phyloP scores from a whole-genome alignment of 2,888 invertebrate species.

The Luffia ferchaultella region DNA sequence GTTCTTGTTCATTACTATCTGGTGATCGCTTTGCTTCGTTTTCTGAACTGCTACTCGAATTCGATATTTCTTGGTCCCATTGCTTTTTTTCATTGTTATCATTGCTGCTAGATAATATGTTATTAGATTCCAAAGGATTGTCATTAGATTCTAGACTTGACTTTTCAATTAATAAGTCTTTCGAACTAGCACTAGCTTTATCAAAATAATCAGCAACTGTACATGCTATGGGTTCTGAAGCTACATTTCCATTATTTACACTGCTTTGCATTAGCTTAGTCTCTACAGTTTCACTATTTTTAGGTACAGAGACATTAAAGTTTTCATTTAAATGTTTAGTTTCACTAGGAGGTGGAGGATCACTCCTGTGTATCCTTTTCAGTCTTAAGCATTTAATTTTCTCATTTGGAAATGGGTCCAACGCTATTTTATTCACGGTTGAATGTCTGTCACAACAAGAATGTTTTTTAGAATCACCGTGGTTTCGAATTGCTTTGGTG shows the following conservation, averaged over 20 bases:
- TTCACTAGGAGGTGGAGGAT: constrained; percentile 25
- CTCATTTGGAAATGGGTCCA: constrained; percentile 35
- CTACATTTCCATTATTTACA: constrained; percentile 21
- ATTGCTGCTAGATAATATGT: not conserved
- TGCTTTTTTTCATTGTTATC: constrained; percentile 36
- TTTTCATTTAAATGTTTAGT: constrained; percentile 22
- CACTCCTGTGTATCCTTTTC: constrained; percentile 44
- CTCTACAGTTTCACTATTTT: constrained; percentile 7
- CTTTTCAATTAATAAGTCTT: constrained; percentile 72
- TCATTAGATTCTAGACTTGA: constrained; percentile 62
- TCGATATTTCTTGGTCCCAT: constrained; percentile 65
- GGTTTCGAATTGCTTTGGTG: constrained; percentile 27
- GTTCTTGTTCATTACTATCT: constrained; percentile 24
- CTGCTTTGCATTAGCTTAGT: constrained; percentile 23
- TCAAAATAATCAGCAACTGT: constrained; percentile 55
- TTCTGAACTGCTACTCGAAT: constrained; percentile 68
- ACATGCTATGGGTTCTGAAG: constrained; percentile 5
- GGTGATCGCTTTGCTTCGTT: constrained; percentile 37
- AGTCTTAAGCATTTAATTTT: constrained; percentile 50
- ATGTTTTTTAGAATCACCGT: constrained; percentile 41
- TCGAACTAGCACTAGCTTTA: constrained; percentile 73
- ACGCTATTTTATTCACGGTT: constrained; percentile 25
- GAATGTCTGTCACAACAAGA: constrained; percentile 38
- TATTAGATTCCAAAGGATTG: constrained; percentile 26
- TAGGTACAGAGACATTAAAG: constrained; percentile 22